Base-by-base conservation (phyloP, 1,140 invertebrate species). In the Atta texana region DNA sequence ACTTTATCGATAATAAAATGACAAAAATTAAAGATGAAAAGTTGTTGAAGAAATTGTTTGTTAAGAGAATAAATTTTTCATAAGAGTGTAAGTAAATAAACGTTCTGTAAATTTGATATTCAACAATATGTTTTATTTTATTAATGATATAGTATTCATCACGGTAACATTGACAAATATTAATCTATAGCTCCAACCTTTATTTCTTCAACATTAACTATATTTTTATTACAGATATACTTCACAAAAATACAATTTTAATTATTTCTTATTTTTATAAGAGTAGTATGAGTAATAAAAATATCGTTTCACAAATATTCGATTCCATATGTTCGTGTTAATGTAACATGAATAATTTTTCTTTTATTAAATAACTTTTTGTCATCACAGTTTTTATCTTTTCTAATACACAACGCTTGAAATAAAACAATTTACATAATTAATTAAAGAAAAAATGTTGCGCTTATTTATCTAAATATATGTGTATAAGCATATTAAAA, bases 181-280 rank as follows among this genome's bases (percentile, higher is more conserved):
- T 53, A 86, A 77, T 86, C 44, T 72, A 82, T 71, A 82, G 53
- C 2, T 74, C 39, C 53, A 34, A 72, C 16, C 18, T 75, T 75
- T 75, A 88, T 68, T 88, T 74, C 63, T 82, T 64, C 87, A 69
- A 61, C 74, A 66, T 85, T 76, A 91, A 91, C 89, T 88, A 91
- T 87, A 91, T 85, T 89, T 85, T 91, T 89, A 87, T 91, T 91
- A 90, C 82, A 90, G 89, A 84, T 90, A 80, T 87, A 90, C 66
- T 88, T 91, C 90, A 91, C 87, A 91, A 91, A 91, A 91, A 91
- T 91, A 91, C 90, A 90, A 61, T 90, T 86, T 90, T 28, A 71
- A 66, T 78, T 86, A 84, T 85, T 87, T 71, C 66, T 87, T 86
- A 90, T 85, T 90, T 88, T 78, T 86, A 89, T 86, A 86, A 85